phyloP scores from a whole-genome alignment of 2,888 invertebrate species.

The Pheosia gnoma region DNA sequence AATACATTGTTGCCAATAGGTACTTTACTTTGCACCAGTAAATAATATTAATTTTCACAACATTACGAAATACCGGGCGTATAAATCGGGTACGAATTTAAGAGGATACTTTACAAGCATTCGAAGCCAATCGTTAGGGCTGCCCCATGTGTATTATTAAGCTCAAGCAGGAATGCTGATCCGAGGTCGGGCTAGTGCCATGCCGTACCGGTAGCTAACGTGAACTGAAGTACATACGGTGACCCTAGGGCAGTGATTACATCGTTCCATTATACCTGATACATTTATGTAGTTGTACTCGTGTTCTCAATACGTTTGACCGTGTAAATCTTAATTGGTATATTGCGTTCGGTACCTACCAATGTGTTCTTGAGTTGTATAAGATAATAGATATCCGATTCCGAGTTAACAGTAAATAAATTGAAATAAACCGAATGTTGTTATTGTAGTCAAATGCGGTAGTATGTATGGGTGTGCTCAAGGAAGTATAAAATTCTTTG shows the following conservation, averaged over 20 bases:
- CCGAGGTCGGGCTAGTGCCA: conserved; percentile 73
- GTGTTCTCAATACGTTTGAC: conserved; percentile 9
- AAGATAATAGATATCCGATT: not conserved
- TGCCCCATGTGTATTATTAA: conserved; percentile 79
- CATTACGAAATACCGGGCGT: conserved; percentile 51
- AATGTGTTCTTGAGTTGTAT: conserved; percentile 1
- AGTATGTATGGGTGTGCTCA: too few species aligned
- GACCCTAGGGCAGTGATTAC: conserved; percentile 62
- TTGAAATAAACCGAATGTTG: not conserved
- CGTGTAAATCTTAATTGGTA: conserved; percentile 5
- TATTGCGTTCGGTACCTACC: not conserved
- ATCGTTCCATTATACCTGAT: conserved; percentile 40
- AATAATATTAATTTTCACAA: conserved; percentile 15
- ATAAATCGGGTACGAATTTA: conserved; percentile 56
- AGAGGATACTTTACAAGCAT: conserved; percentile 70
- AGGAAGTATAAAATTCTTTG: too few species aligned
- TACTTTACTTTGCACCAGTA: not conserved
- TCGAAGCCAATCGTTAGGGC: conserved; percentile 71
- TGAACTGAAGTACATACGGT: conserved; percentile 43
- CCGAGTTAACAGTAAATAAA: not conserved
- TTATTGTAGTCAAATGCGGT: not conserved
- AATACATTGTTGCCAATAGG: not conserved
- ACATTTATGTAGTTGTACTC: conserved; percentile 27
- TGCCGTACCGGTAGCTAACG: conserved; percentile 66
- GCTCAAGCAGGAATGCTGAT: conserved; percentile 78